Evolutionary conservation across 2,888 invertebrate genomes (phyloP), one percentile per base, ranked within the genome.

Genomic region (Netelia melanura): DNA sequence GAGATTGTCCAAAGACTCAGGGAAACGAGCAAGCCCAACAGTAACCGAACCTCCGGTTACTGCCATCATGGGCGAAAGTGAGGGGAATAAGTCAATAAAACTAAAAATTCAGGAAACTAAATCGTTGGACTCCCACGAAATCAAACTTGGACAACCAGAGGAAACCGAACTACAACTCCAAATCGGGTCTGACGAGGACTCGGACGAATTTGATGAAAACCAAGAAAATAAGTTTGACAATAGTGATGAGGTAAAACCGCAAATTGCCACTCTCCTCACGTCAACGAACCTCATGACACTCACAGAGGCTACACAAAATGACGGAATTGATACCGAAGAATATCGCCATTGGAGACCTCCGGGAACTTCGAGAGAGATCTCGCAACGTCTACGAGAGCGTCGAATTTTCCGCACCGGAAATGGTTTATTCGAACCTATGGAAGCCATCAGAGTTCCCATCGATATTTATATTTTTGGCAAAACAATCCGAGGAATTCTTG

Each of bases 1-100:
- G 79, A 61, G 52, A 84, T 30, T 86, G 84, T 23, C 67, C 79
- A 14, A 68, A 65, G 17, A 43, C 9, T 17, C 71, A 77, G 86
- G 86, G 86, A 81, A 84, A 86, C 81, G 78, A 68, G 48, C 44
- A 81, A 56, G n/a, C 75, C 83, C 81, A 58, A 14, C 84, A 82
- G 76, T 67, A 43, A 72, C 67, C 21, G 25, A 58, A 14, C 79
- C 84, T 84, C 82, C 17, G 48, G 62, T 74, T 30, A 44, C 74
- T 74, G 74, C 62, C 62, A 62, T 11, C 3, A 23, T 11, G 74
- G 61, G 74, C 74, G 23, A 11, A 48, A 74, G 9, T 25, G 74
- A 62, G 74, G 74, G 1, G 25, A 25, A 3, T 25, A 25, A 25
- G 25, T 25, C 25, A 25, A 25, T 25, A 25, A 25, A 62, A 62